These are phyloP conservation scores for Kryptopterus vitreolus DNA, from an alignment of 2,797 vertebrate species.

Conservation along the genomic window DNA sequence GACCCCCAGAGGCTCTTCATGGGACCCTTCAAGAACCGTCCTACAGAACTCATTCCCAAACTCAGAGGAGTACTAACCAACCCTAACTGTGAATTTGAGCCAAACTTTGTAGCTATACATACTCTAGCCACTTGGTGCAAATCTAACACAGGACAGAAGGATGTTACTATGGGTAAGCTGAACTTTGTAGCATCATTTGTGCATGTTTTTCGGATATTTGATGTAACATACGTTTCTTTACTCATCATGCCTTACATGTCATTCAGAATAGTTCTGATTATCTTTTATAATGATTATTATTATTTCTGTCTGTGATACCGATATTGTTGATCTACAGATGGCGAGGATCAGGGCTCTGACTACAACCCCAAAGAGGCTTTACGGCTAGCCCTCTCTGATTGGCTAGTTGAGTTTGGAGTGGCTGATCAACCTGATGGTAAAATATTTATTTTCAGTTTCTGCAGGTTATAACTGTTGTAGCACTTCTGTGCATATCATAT, in stretches of 20 bases:
- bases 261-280: neutral
- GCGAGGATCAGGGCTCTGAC: constrained; percentile 87
- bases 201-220: no score
- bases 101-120: constrained; percentile 95
- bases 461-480: neutral
- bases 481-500: neutral
- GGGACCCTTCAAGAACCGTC: constrained; percentile 93
- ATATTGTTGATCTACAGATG: constrained; percentile 61
- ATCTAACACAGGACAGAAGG: constrained; percentile 78
- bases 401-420: constrained; percentile 89
- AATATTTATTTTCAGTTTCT: neutral
- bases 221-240: neutral
- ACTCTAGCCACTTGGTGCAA: constrained; percentile 96
- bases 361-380: constrained; percentile 93
- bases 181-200: neutral
- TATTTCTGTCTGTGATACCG: neutral
- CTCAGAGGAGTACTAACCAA: constrained; percentile 94
- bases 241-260: neutral
- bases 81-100: constrained; percentile 98
- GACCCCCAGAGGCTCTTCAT: constrained; percentile 96
- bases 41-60: constrained; percentile 89
- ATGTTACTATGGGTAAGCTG: constrained; percentile 90
- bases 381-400: constrained; percentile 87
- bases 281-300: no score
- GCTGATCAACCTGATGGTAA: constrained; percentile 70